Conservation (phyloP, 1,140 invertebrate species). For the Pseudomyrmex dendroicus region DNA sequence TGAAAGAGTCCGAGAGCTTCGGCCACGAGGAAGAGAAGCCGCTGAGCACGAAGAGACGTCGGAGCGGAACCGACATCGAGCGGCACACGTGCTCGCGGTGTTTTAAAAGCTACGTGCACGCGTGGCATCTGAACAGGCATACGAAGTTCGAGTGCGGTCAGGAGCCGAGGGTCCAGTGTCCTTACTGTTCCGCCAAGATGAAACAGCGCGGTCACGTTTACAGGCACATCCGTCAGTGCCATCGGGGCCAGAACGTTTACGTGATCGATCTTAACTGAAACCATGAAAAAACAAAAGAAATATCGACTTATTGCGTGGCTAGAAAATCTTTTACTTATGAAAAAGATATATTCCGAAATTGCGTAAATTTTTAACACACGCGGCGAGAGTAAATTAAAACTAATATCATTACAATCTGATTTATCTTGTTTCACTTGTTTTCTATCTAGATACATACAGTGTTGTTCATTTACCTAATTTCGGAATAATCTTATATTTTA, state of each 20-base stretch:
- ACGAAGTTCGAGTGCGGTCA: constrained; percentile 79
- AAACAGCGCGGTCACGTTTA: constrained; percentile 87
- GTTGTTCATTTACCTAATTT: neutral
- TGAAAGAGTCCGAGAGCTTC: constrained; percentile 64
- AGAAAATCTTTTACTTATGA: no score
- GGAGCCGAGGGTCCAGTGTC: constrained; percentile 78
- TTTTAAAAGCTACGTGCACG: constrained; percentile 79
- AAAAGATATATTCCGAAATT: no score
- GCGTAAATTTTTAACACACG: no score
- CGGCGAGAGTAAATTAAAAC: no score
- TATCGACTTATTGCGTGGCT: no score
- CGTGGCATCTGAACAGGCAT: constrained; percentile 80
- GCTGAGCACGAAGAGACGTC: constrained; percentile 46
- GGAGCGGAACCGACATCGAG: constrained; percentile 50
- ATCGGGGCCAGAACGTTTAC: constrained; percentile 74
- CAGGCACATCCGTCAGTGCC: constrained; percentile 87
- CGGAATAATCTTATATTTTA: neutral
- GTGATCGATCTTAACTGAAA: constrained; percentile 74
- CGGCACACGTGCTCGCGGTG: constrained; percentile 81
- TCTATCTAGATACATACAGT: neutral
- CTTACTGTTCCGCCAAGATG: constrained; percentile 78
- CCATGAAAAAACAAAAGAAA: no score
- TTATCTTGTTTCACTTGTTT: no score
- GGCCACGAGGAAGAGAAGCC: constrained; percentile 60
- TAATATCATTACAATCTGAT: no score